Evolutionary conservation across 2,113 vertebrate genomes (phyloP), one percentile per base, ranked within the genome.

Genomic region (Limanda limanda): DNA sequence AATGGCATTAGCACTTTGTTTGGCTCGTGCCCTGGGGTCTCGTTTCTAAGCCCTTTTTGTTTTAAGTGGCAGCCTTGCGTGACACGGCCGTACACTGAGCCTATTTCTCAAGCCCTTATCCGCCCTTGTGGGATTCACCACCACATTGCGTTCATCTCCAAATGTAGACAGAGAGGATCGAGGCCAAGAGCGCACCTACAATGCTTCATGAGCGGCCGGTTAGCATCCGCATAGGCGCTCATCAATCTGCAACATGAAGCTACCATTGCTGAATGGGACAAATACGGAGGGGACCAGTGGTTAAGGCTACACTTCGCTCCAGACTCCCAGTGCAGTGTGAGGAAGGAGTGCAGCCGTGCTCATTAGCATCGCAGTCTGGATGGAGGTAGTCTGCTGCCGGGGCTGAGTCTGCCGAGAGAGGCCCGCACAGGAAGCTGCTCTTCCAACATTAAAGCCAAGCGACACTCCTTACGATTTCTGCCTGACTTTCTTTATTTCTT

Each of bases 1-100:
- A 92, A 91, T 88, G 82, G 79, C 88, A 85, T 92, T 84, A 86
- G 86, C 47, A 68, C 87, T 84, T 82, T 89, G 87, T 81, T 83
- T 27, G 52, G n/a, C 45, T 59, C 21, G 70, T 51, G 80, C 88
- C 91, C 87, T 56, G 63, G 86, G 87, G 91, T 83, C 86, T 79
- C 83, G 85, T 89, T 88, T 84, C 76, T 74, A 57, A 86, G 74
- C 76, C 83, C 74, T 86, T 87, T 90, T 91, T 91, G 79, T 91
- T 86, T 89, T 86, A 87, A 88, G 86, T 87, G 78, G 85, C 83
- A 89, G 91, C 79, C 82, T 87, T 75, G 83, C 77, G 47, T 88
- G 85, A 90, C 85, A 85, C 82, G 79, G 59, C 79, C 56, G 83
- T 81, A 81, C 63, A 70, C 66, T 55, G 54, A 79, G 63, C 42